Conservation (phyloP, 2,113 vertebrate species). For the Corvus moneduloides region DNA sequence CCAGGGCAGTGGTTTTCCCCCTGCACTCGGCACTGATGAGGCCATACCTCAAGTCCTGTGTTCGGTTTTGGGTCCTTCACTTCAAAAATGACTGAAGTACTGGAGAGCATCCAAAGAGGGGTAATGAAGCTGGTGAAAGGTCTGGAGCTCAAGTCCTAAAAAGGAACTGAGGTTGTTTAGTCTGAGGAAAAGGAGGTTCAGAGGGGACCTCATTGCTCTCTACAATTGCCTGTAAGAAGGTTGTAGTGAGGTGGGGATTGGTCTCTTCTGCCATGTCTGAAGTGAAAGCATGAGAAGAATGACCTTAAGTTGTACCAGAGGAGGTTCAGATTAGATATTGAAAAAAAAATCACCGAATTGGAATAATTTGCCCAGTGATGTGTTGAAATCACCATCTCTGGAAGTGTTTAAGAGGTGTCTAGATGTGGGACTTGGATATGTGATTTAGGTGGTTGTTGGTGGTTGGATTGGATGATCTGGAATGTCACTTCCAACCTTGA, state of each 20-base stretch:
- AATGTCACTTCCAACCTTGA: background rate
- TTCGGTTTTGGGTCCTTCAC: background rate
- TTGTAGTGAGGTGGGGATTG: too few species aligned
- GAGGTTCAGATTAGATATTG: background rate
- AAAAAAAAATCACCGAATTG: background rate
- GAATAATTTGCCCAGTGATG: background rate
- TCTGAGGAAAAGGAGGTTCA: background rate
- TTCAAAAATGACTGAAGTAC: background rate
- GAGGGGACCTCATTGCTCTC: too few species aligned
- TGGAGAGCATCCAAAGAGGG: background rate
- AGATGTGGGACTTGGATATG: background rate
- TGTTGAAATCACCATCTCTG: background rate
- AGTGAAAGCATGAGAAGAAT: background rate
- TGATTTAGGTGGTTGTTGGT: background rate
- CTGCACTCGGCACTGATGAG: rapidly evolving
- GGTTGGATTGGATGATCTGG: background rate
- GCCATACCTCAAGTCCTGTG: background rate
- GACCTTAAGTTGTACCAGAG: background rate
- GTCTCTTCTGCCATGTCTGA: background rate
- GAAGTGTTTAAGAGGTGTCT: background rate
- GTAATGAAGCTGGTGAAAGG: background rate
- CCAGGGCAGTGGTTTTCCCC: too few species aligned
- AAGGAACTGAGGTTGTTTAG: background rate
- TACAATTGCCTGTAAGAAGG: background rate
- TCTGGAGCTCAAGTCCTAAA: background rate